These are phyloP conservation scores for Ceratoteleas bidentatus DNA, from an alignment of 1,140 invertebrate genomes.

Conservation along the genomic window DNA sequence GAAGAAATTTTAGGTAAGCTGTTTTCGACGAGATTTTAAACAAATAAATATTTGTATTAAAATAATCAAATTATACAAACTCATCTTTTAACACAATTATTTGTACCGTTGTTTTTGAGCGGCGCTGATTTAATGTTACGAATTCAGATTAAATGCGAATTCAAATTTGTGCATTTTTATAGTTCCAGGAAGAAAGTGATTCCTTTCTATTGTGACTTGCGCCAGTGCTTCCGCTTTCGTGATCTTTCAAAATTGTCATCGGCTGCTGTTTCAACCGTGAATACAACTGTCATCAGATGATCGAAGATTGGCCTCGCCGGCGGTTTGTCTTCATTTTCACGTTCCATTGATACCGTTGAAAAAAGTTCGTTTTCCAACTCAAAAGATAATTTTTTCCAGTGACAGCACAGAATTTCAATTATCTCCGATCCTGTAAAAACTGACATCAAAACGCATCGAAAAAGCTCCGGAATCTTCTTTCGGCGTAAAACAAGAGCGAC, in stretches of 20 bases:
- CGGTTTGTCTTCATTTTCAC: conserved; percentile 2
- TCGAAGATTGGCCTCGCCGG: conserved; percentile 11
- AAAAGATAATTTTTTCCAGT: background rate
- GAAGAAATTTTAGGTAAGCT: too few relatives aligned
- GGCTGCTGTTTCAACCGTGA: conserved; percentile 4
- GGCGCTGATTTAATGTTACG: background rate
- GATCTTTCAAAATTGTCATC: conserved; percentile 43
- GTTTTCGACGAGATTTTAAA: too few relatives aligned
- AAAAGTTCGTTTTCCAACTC: background rate
- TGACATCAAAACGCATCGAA: background rate
- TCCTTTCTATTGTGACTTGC: conserved; percentile 51
- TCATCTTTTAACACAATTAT: too few relatives aligned
- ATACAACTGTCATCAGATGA: conserved; percentile 14
- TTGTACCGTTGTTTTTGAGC: background rate
- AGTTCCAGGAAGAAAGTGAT: conserved; percentile 28
- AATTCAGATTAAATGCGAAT: background rate
- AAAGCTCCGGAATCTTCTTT: too few relatives aligned
- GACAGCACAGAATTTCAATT: background rate
- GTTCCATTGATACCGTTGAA: background rate
- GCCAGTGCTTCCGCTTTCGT: conserved; percentile 45
- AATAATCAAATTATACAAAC: too few relatives aligned
- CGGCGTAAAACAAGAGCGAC: background rate
- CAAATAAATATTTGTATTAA: too few relatives aligned
- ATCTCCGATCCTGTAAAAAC: background rate
- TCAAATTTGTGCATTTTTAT: conserved; percentile 7